A percentile compares a stretch with the other conserved stretches of the same genome.
phyloP scores from a whole-genome alignment of 1,140 invertebrate species.

The Colletes latitarsis region DNA sequence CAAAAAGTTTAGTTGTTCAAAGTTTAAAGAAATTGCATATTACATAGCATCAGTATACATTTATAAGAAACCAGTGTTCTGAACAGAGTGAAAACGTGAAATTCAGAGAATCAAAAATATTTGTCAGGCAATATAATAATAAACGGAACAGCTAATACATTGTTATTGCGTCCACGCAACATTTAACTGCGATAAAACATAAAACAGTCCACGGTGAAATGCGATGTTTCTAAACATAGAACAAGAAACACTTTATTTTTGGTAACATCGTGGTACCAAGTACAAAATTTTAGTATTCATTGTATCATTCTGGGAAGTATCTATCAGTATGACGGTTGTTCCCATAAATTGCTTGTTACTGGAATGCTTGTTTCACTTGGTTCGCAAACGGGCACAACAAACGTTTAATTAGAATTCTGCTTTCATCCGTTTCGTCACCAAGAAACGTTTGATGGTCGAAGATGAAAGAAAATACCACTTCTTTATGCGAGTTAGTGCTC shows the following conservation, averaged over 20 bases:
- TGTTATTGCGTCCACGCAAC: background rate
- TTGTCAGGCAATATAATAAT: no score
- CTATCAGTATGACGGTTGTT: background rate
- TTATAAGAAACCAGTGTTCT: no score
- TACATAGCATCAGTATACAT: no score
- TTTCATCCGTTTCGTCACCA: background rate
- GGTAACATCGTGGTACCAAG: no score
- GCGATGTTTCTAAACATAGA: background rate
- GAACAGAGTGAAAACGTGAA: no score
- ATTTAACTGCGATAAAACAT: background rate
- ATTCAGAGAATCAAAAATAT: no score
- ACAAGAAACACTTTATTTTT: background rate
- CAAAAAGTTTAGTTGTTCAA: no score
- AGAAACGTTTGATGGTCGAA: background rate
- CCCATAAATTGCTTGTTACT: conserved; percentile 19
- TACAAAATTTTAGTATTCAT: background rate
- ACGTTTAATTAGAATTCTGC: conserved; percentile 16
- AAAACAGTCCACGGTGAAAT: background rate
- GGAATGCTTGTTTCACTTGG: background rate
- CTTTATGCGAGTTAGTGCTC: background rate
- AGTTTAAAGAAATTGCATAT: no score
- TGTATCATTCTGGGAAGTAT: background rate
- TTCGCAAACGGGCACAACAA: background rate
- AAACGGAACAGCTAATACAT: background rate
- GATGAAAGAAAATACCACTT: conserved; percentile 8